A percentile compares a stretch with the other conserved stretches of the same genome.
Evolutionary conservation across 2,888 invertebrate genomes (phyloP).

Genomic region (Physocephala rufipes): DNA sequence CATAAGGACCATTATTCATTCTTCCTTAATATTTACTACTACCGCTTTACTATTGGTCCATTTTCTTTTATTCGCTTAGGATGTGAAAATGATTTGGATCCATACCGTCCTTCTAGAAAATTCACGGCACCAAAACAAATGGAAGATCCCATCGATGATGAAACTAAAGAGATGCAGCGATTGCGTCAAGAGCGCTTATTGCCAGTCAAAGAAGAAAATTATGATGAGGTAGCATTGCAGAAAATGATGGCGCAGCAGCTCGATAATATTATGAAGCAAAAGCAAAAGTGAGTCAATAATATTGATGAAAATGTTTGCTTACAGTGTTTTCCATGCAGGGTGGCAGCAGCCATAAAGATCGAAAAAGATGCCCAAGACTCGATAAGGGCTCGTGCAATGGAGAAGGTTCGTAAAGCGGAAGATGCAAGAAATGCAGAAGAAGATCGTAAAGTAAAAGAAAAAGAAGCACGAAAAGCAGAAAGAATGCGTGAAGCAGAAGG

Average conservation of each 20-base stretch:
- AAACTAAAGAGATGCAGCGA: constrained; percentile 73
- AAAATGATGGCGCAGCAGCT: constrained; percentile 69
- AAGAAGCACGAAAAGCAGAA: constrained; percentile 65
- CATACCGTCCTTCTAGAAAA: constrained; percentile 75
- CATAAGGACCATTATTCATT: constrained; percentile 21
- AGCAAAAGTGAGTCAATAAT: constrained; percentile 55
- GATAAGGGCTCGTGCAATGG: constrained; percentile 64
- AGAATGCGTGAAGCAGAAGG: constrained; percentile 55
- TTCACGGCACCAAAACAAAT: constrained; percentile 71
- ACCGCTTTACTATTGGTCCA: too few species aligned
- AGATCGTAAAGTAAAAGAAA: constrained; percentile 25
- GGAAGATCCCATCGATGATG: constrained; percentile 69
- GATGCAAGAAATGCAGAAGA: constrained; percentile 44
- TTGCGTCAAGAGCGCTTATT: constrained; percentile 72
- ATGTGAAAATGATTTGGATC: constrained; percentile 74
- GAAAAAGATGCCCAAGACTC: constrained; percentile 68
- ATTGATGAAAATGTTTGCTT: not conserved
- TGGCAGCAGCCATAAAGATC: constrained; percentile 70
- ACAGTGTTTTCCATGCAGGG: constrained; percentile 60
- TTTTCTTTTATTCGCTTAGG: too few species aligned
- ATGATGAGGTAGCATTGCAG: constrained; percentile 61
- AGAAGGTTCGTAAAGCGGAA: constrained; percentile 63
- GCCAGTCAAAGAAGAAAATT: constrained; percentile 66
- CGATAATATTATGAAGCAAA: constrained; percentile 68
- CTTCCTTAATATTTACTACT: too few species aligned